Conservation (phyloP, 2,113 vertebrate genomes). For the Atherinomorus stipes region DNA sequence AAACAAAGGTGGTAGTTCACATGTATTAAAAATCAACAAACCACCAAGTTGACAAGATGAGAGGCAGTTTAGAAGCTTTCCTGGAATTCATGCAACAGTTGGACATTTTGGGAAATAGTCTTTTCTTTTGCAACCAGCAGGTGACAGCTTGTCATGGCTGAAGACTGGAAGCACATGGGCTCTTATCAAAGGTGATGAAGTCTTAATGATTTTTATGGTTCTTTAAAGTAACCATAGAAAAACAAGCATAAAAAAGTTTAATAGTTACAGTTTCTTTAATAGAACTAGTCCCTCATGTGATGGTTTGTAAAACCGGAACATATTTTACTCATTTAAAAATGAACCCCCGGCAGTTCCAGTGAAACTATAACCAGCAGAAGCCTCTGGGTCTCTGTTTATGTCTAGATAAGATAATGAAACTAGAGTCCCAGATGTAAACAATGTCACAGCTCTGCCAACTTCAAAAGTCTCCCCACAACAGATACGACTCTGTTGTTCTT, state of each 20-base stretch:
- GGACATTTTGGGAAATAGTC: slow-evolving; percentile 27
- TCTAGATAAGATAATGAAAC: background rate
- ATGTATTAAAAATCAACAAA: slow-evolving; percentile 12
- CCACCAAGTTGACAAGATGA: slow-evolving; percentile 7
- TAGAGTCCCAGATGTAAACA: background rate
- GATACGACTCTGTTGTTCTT: background rate
- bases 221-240: background rate
- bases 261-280: background rate
- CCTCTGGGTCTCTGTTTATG: background rate
- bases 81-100: slow-evolving; percentile 5
- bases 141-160: background rate
- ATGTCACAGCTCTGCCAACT: background rate
- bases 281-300: background rate
- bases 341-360: background rate
- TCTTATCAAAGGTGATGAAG: background rate
- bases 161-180: background rate
- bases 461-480: background rate
- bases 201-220: background rate
- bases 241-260: background rate
- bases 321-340: background rate
- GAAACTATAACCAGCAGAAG: background rate
- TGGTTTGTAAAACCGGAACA: background rate
- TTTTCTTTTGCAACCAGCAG: background rate
- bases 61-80: slow-evolving; percentile 31
- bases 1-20: slow-evolving; percentile 9